These are phyloP conservation scores for Aleiodes testaceus DNA, from an alignment of 2,888 invertebrate species.

Conservation along the genomic window DNA sequence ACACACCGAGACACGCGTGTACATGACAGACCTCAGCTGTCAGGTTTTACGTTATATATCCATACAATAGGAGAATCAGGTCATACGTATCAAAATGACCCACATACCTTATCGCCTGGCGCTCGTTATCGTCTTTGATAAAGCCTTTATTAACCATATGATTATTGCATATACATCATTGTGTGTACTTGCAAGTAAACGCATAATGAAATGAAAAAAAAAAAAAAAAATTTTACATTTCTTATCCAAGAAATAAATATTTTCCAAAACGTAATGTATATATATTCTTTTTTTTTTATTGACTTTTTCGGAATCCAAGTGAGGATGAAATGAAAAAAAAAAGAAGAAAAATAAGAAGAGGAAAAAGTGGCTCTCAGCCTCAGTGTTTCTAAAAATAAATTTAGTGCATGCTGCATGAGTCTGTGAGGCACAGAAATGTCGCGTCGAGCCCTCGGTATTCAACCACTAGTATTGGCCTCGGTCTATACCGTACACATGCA, in stretches of 20 bases:
- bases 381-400: conserved; percentile 60
- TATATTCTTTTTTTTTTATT: too few species aligned
- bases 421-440: conserved; percentile 59
- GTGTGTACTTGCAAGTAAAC: conserved; percentile 8
- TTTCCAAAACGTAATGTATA: too few species aligned
- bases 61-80: conserved; percentile 63
- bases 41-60: conserved; percentile 39
- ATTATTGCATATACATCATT: conserved; percentile 57
- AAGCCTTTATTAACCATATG: conserved; percentile 68
- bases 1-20: conserved; percentile 46
- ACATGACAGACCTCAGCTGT: conserved; percentile 47
- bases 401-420: conserved; percentile 50
- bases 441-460: conserved; percentile 53
- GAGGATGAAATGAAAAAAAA: too few species aligned
- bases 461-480: conserved; percentile 14
- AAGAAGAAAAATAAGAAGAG: too few species aligned
- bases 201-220: neutral
- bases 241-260: too few species aligned
- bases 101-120: conserved; percentile 69
- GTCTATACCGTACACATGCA: neutral
- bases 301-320: too few species aligned
- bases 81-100: conserved; percentile 72
- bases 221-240: too few species aligned
- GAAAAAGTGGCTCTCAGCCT: neutral
- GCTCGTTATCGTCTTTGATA: conserved; percentile 66